Evolutionary conservation across 2,888 invertebrate species (phyloP), one percentile per base, ranked within the genome.

Genomic region (Pyrochroa serraticornis): DNA sequence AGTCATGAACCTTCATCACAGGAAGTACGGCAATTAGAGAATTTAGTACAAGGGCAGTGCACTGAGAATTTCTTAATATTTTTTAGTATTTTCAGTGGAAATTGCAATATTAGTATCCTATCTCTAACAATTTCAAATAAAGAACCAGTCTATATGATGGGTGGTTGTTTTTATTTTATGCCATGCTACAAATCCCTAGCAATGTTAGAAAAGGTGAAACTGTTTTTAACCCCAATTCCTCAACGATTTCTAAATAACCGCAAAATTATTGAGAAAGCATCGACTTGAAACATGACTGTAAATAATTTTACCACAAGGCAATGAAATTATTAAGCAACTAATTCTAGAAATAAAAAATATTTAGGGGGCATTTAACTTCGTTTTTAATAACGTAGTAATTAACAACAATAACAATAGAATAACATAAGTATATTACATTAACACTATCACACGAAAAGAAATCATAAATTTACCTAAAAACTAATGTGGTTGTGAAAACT

Each of bases 401-500:
- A 22, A 22, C 22, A 59, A 54, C 43, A 59, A 59, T 50, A 59
- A 59, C 46, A 50, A 49, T 50, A 41, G 45, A 45, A 58, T 48
- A 58, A 53, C 46, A 51, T 47, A 32, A 12, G 43, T 58, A 43
- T 58, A 54, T 54, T 50, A 59, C 51, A 58, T 8, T 50, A 34
- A 42, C 36, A 43, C 48, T 58, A 52, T 58, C 52, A 51, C 48
- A 10, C 14, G 14, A 31, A 35, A 44, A n/a, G n/a, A 7, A 37
- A 37, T 37, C 7, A 7, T 8, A 7, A 6, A 37, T 39, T 13
- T 22, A 22, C 22, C 30, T 39, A 35, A 51, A 61, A 65, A 37
- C 55, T 52, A 36, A 56, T 67, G 32, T 73, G 72, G 10, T 5
- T 22, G 22, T 22, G 79, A 72, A 46, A 78, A 74, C 51, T 80